A percentile compares a stretch with the other conserved stretches of the same genome.
phyloP scores from a whole-genome alignment of 2,797 vertebrate genomes.

The Columba guinea region DNA sequence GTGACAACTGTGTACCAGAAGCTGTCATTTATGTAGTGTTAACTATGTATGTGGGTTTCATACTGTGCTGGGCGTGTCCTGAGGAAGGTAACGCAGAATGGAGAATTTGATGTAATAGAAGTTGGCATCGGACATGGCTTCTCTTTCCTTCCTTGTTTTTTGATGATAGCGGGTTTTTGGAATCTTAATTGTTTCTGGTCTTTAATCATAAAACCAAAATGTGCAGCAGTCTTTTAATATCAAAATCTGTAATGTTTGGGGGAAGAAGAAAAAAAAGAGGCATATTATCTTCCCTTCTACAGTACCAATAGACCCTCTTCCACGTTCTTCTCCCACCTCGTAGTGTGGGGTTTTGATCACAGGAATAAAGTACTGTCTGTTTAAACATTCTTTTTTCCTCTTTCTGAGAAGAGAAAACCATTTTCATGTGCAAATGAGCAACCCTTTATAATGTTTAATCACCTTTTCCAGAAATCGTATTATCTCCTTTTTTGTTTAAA shows the following conservation, averaged over 20 bases:
- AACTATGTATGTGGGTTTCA: not conserved
- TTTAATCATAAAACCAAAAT: not conserved
- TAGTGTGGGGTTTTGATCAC: not conserved
- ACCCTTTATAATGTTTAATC: not conserved
- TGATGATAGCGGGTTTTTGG: not conserved
- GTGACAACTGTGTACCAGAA: not conserved
- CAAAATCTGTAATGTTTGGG: not conserved
- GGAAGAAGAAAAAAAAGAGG: not conserved
- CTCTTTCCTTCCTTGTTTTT: not conserved
- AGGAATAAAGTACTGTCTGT: not conserved
- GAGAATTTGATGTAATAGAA: not conserved
- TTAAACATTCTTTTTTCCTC: not conserved
- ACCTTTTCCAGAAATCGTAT: not conserved
- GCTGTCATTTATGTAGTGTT: not conserved
- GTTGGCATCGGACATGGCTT: not conserved
- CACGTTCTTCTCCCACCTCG: not conserved
- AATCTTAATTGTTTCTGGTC: not conserved
- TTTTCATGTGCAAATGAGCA: not conserved
- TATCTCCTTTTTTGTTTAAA: not conserved
- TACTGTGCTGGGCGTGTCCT: not conserved
- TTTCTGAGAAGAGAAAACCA: not conserved
- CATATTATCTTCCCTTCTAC: not conserved
- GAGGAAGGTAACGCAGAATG: not conserved
- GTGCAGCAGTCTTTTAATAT: not conserved
- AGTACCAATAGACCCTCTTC: not conserved